These are phyloP conservation scores for Crenuchus spilurus DNA, from an alignment of 2,797 vertebrate genomes.

Conservation along the genomic window DNA sequence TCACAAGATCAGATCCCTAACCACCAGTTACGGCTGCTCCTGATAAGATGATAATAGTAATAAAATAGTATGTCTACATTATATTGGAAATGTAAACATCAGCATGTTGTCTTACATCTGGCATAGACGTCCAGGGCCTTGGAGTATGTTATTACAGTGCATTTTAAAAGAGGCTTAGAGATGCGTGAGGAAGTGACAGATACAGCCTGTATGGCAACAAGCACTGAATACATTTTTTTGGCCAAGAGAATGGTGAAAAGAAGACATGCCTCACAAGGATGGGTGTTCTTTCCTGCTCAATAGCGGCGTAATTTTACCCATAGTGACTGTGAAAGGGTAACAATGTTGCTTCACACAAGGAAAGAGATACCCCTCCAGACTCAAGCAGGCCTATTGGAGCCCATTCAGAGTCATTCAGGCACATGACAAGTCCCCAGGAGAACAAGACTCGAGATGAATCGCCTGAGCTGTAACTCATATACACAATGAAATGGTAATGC, in stretches of 20 bases:
- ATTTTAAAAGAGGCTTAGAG: too few species aligned
- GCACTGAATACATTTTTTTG: not conserved
- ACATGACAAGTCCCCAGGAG: constrained; percentile 50
- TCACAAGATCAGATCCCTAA: too few species aligned
- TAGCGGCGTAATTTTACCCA: constrained; percentile 50
- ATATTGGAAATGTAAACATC: not conserved
- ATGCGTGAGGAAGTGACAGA: not conserved
- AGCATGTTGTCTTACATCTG: not conserved
- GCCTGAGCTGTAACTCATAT: constrained; percentile 14
- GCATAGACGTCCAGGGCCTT: too few species aligned
- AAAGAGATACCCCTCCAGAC: constrained; percentile 47
- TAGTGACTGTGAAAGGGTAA: constrained; percentile 41
- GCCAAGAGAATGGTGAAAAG: constrained; percentile 46
- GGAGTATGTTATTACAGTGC: not conserved
- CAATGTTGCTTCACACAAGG: constrained; percentile 44
- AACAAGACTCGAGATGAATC: constrained; percentile 25
- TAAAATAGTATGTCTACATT: not conserved
- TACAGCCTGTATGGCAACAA: not conserved
- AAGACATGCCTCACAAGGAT: constrained; percentile 50
- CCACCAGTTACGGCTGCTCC: too few species aligned
- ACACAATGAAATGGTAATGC: constrained; percentile 4
- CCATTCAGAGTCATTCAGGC: constrained; percentile 59
- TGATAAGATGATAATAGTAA: too few species aligned
- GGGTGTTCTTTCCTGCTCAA: constrained; percentile 59
- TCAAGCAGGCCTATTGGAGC: constrained; percentile 55